A percentile compares a stretch with the other conserved stretches of the same genome.
Evolutionary conservation across 2,113 vertebrate genomes (phyloP).

Genomic region (Butorides virescens): DNA sequence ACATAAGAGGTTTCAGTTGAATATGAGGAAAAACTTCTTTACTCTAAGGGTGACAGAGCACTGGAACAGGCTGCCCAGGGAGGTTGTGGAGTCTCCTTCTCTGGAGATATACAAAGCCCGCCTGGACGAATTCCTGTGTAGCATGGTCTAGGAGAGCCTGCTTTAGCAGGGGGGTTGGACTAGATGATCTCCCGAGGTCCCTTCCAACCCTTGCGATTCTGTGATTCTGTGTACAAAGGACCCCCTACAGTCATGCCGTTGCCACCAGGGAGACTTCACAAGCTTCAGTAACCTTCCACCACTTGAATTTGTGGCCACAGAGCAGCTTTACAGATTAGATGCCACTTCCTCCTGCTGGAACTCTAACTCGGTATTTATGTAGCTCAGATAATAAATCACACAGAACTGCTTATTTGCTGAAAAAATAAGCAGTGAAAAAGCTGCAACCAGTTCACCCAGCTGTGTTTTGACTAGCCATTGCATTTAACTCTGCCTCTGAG

Average conservation of each 20-base stretch:
- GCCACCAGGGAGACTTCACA: background rate
- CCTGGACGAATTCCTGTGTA: too few relatives aligned
- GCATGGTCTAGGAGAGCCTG: too few relatives aligned
- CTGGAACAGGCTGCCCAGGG: too few relatives aligned
- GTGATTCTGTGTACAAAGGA: background rate
- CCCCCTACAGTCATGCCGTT: background rate
- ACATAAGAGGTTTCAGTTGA: too few relatives aligned
- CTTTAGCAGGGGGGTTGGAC: too few relatives aligned
- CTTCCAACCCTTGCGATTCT: too few relatives aligned
- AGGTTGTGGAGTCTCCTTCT: too few relatives aligned
- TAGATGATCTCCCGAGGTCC: too few relatives aligned
- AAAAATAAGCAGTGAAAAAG: background rate
- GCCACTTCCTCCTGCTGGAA: background rate
- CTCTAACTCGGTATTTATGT: background rate
- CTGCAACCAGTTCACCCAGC: background rate
- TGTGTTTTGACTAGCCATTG: background rate
- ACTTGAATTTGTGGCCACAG: accelerated
- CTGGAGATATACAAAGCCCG: too few relatives aligned
- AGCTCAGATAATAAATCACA: background rate
- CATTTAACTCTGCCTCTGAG: background rate
- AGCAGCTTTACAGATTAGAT: background rate
- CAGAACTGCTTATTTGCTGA: background rate
- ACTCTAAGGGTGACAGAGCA: too few relatives aligned
- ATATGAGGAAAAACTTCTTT: too few relatives aligned
- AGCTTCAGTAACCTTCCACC: background rate